phyloP scores from a whole-genome alignment of 1,140 invertebrate genomes.

The Scaptomyza hsui region DNA sequence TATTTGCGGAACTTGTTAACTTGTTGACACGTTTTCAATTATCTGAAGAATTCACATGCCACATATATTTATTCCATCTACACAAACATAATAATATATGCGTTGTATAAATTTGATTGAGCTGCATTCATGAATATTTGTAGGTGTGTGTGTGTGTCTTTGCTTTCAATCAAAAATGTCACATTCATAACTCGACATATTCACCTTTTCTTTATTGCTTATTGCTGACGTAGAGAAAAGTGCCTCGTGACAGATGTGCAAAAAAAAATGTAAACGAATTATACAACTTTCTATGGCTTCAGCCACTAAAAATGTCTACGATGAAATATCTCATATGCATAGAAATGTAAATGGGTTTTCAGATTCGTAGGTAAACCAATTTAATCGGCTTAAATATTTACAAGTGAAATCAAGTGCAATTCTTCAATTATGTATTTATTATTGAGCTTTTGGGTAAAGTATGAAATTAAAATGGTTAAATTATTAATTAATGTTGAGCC shows the following conservation, averaged over 20 bases:
- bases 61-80: neutral
- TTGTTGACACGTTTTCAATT: constrained; percentile 81
- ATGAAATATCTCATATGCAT: neutral
- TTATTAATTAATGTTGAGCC: constrained; percentile 9
- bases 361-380: neutral
- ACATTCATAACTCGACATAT: constrained; percentile 67
- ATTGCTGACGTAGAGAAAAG: constrained; percentile 12
- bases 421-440: constrained; percentile 2
- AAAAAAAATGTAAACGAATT: constrained; percentile 3
- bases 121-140: constrained; percentile 1
- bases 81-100: constrained; percentile 16
- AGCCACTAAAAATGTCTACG: constrained; percentile 21
- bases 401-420: neutral
- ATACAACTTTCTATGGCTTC: constrained; percentile 11
- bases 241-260: constrained; percentile 31
- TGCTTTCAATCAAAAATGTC: constrained; percentile 74
- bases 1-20: constrained; percentile 50
- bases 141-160: neutral
- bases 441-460: neutral
- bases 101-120: constrained; percentile 54
- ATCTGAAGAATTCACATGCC: constrained; percentile 59
- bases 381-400: too few relatives aligned
- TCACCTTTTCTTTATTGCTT: constrained; percentile 53
- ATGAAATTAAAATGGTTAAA: constrained; percentile 8
- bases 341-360: constrained; percentile 1